Evolutionary conservation across 1,140 invertebrate species (phyloP), one percentile per base, ranked within the genome.

Genomic region (Armadillidium nasatum): DNA sequence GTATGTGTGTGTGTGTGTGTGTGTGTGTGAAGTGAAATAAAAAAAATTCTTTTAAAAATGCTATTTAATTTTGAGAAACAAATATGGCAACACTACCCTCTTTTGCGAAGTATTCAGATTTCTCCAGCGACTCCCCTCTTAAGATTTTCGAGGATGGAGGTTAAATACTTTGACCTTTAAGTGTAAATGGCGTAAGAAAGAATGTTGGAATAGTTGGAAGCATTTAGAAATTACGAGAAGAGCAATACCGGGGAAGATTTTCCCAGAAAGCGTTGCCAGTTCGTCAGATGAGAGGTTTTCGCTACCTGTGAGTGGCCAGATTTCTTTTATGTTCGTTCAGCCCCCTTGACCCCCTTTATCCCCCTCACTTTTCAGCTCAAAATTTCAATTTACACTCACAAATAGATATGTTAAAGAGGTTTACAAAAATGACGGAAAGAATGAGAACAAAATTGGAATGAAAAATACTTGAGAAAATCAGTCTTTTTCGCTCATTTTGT

Each of bases 151-250:
- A 60, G 11, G 6, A 60, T 60, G 11, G 19, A 60, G 50, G 50
- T 60, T 60, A 60, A 60, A 13, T 60, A 60, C 50, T 60, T 60
- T 60, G 50, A 60, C 50, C 50, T 60, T 19, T 60, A 60, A 60
- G 19, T 60, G 19, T 19, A 15, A 19, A 19, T 19, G 19, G 19
- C 50, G 50, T 60, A 60, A 60, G 50, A 19, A 19, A 33, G 50
- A 19, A 60, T 60, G 50, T 19, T 7, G 50, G 19, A 19, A 19
- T 19, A 60, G 11, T 60, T 60, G 19, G 50, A 60, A 19, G 50
- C 50, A 60, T 60, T 60, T 60, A 60, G 50, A 60, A 60, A 60
- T 60, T 15, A 60, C 2, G 19, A 19, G 11, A 13, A 15, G 50
- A 60, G 19, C 50, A 60, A 60, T 60, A 1, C 11, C 11, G 7